Percentiles rank a stretch among this genome's conserved stretches.
Evolutionary conservation across 2,797 vertebrate species (phyloP).

Genomic region (Amphiprion clarkii): DNA sequence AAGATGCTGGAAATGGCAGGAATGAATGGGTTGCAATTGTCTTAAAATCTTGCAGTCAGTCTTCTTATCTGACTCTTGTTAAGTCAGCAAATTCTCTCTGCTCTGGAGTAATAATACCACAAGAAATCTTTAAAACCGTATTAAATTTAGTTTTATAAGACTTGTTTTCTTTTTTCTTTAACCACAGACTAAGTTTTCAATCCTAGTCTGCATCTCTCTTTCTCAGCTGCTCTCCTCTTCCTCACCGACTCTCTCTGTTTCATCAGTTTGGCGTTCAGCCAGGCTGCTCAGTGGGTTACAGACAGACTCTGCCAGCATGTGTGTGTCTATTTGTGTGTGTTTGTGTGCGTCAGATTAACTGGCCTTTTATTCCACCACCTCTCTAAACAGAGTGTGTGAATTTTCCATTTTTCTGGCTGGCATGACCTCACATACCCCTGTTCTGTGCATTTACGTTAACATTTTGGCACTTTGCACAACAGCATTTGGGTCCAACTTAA

Average conservation of each 20-base stretch:
- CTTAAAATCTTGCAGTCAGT: too few species aligned
- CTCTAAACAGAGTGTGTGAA: not conserved
- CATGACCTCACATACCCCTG: not conserved
- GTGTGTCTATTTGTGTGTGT: not conserved
- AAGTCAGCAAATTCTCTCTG: not conserved
- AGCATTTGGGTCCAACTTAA: not conserved
- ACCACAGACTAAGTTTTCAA: not conserved
- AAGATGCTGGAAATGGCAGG: too few species aligned
- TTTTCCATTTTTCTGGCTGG: not conserved
- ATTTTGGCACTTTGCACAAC: not conserved
- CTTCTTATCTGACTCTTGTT: too few species aligned
- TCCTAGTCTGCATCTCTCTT: not conserved
- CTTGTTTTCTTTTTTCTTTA: not conserved
- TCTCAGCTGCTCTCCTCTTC: not conserved
- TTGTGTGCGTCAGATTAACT: constrained; percentile 2
- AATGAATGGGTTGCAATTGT: too few species aligned
- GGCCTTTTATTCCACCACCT: not conserved
- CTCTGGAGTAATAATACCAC: not conserved
- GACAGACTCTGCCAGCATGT: constrained; percentile 5
- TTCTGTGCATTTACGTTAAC: not conserved
- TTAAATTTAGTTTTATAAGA: too few species aligned
- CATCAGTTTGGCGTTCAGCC: too few species aligned
- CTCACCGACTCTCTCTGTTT: not conserved
- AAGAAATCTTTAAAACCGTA: not conserved
- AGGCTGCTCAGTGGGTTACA: constrained; percentile 13